Evolutionary conservation across 2,888 invertebrate genomes (phyloP).

Genomic region (Bruchidius siliquastri): DNA sequence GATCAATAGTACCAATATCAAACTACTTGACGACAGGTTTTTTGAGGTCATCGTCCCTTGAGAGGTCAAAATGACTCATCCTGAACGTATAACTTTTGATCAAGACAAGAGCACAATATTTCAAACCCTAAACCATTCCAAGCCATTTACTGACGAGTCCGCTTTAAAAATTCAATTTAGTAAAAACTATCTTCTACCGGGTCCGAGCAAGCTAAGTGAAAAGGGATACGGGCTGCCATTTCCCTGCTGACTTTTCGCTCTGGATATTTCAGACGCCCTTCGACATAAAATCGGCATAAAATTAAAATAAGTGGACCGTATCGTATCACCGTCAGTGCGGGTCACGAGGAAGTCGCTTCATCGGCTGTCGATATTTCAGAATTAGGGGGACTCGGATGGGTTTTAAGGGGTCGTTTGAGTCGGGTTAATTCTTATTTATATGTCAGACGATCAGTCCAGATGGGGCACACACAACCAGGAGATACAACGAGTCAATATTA

Average conservation of each 20-base stretch:
- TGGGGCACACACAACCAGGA: neutral
- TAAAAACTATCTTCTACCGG: neutral
- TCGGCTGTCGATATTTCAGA: constrained; percentile 47
- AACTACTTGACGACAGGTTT: too few species aligned
- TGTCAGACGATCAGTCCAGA: constrained; percentile 37
- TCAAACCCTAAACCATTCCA: neutral
- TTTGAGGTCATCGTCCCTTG: too few species aligned
- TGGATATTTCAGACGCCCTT: constrained; percentile 19
- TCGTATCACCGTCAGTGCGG: constrained; percentile 29
- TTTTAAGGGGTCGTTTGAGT: constrained; percentile 45
- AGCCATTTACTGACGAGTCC: neutral
- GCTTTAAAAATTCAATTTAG: neutral
- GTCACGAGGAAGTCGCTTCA: neutral
- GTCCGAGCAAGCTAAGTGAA: neutral
- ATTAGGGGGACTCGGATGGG: constrained; percentile 49
- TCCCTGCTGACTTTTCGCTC: constrained; percentile 26
- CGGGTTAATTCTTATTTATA: constrained; percentile 50
- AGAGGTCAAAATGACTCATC: too few species aligned
- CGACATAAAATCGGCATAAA: constrained; percentile 44
- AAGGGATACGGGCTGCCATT: neutral
- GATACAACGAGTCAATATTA: too few species aligned
- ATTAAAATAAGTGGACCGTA: constrained; percentile 51
- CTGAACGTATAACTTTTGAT: neutral
- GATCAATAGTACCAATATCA: too few species aligned
- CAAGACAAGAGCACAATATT: neutral